A percentile compares a stretch with the other conserved stretches of the same genome.
Evolutionary conservation across 2,888 invertebrate genomes (phyloP).

Genomic region (Drosophila ustulata): DNA sequence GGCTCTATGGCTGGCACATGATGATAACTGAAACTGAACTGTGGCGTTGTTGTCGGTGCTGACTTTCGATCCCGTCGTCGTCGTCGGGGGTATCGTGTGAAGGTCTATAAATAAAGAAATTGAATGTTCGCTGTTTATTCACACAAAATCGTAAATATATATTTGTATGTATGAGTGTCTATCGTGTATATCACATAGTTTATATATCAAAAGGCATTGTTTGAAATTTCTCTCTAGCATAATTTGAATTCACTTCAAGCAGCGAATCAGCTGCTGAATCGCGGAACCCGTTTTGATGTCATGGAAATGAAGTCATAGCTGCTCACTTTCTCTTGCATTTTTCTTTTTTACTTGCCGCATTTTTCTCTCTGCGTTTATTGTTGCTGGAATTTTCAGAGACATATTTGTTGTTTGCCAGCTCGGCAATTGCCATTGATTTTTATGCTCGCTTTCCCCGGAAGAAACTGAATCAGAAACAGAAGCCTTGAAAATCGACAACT

Average conservation of each 20-base stretch:
- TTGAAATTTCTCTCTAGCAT: slow-evolving; percentile 25
- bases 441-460: slow-evolving; percentile 27
- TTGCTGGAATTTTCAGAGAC: slow-evolving; percentile 11
- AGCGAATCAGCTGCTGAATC: slow-evolving; percentile 50
- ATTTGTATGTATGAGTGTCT: background rate
- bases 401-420: slow-evolving; percentile 43
- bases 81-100: slow-evolving; percentile 5
- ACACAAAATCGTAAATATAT: slow-evolving; percentile 29
- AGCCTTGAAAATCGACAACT: slow-evolving; percentile 65
- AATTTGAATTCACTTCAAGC: background rate
- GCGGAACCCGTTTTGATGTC: slow-evolving; percentile 26
- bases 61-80: slow-evolving; percentile 25
- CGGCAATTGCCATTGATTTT: slow-evolving; percentile 60
- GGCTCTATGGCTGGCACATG: slow-evolving; percentile 69
- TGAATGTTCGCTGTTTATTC: slow-evolving; percentile 46
- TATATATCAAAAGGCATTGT: slow-evolving; percentile 37
- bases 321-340: slow-evolving; percentile 44
- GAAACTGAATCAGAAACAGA: slow-evolving; percentile 48
- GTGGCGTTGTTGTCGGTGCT: slow-evolving; percentile 14
- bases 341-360: background rate
- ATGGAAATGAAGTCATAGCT: slow-evolving; percentile 63
- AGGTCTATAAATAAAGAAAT: slow-evolving; percentile 58
- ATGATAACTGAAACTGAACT: slow-evolving; percentile 38
- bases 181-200: slow-evolving; percentile 4
- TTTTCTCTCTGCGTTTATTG: background rate